Conservation (phyloP, 2,797 vertebrate species). For the Buceros bicornis region DNA sequence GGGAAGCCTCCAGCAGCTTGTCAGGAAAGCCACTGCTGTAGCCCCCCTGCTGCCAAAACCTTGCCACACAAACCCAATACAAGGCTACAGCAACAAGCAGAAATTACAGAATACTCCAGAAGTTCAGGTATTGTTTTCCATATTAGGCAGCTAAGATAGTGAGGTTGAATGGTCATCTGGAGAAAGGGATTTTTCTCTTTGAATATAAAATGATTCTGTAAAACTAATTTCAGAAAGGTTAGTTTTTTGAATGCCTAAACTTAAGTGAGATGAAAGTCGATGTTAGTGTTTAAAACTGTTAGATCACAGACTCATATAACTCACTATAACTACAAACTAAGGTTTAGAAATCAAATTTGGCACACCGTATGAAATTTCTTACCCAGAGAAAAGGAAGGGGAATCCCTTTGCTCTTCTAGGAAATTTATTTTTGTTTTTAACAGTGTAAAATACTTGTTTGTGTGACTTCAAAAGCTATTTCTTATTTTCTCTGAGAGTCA, state of each 20-base stretch:
- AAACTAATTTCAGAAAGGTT: background rate
- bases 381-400: background rate
- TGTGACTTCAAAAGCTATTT: background rate
- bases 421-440: background rate
- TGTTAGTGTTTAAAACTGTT: background rate
- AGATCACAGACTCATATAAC: background rate
- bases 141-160: background rate
- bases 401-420: background rate
- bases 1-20: background rate
- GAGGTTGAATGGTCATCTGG: background rate
- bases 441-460: background rate
- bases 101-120: background rate
- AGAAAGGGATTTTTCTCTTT: background rate
- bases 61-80: background rate
- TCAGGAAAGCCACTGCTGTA: background rate
- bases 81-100: background rate
- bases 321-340: background rate
- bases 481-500: background rate
- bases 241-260: background rate
- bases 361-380: background rate
- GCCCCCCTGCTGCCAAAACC: background rate
- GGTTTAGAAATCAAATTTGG: background rate
- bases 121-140: background rate
- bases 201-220: background rate
- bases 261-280: background rate